phyloP scores from a whole-genome alignment of 2,113 vertebrate species.

The Galemys pyrenaicus region DNA sequence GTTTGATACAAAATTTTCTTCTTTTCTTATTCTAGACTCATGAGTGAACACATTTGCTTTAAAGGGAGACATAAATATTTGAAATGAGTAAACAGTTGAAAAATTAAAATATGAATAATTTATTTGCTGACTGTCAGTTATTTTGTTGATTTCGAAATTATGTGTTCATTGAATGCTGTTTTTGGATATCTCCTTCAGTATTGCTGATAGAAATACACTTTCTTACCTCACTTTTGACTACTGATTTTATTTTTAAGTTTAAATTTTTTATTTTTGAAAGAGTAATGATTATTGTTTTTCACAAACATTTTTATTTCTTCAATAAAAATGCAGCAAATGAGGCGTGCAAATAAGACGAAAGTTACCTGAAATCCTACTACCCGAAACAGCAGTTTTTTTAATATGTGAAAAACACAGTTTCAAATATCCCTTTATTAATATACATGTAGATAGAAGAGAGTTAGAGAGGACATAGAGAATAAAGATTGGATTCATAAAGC shows the following conservation, averaged over 20 bases:
- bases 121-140: constrained; percentile 71
- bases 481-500: constrained; percentile 29
- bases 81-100: constrained; percentile 73
- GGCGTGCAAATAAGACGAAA: background rate
- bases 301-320: constrained; percentile 44
- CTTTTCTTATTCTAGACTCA: constrained; percentile 22
- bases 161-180: constrained; percentile 62
- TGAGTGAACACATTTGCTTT: constrained; percentile 58
- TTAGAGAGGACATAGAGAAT: background rate
- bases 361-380: background rate
- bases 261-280: constrained; percentile 55
- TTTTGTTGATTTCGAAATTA: constrained; percentile 80
- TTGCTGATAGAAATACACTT: constrained; percentile 57
- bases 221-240: constrained; percentile 51
- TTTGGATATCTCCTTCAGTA: constrained; percentile 65
- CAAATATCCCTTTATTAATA: constrained; percentile 1
- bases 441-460: background rate
- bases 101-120: constrained; percentile 81
- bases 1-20: constrained; percentile 59
- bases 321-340: constrained; percentile 32
- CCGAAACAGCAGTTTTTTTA: constrained; percentile 1
- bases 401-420: background rate
- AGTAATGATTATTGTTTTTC: constrained; percentile 50
- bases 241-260: constrained; percentile 55
- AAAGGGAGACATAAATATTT: constrained; percentile 73